Evolutionary conservation across 2,113 vertebrate genomes (phyloP), one percentile per base, ranked within the genome.

Genomic region (Sciurus niger): DNA sequence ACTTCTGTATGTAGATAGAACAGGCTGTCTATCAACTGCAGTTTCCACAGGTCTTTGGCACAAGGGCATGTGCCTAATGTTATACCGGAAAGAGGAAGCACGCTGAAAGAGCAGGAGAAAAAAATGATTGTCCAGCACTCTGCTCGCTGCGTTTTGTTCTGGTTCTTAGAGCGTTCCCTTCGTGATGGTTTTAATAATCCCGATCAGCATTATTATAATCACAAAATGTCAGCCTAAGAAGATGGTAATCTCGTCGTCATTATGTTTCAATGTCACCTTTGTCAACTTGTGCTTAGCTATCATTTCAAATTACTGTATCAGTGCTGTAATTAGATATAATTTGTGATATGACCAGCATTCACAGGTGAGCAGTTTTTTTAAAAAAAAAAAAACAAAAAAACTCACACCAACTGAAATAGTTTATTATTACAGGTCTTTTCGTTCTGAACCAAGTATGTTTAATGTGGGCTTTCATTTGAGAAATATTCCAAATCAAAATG

Each of bases 261-360:
- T 98, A 98, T 98, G 96, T 98, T 98, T 98, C 98, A 98, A 88
- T 98, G 98, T 98, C 98, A 98, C 98, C 98, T 98, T 98, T 98
- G 98, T 98, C 98, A 98, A 93, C 97, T 98, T 96, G 67, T 84
- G 87, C 97, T 97, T 98, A 98, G 97, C 91, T 98, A 88, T 98
- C 97, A 87, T 98, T 98, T 97, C 92, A 96, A 98, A 97, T 95
- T 40, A 96, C 40, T 70, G 73, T 98, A 98, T 98, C 97, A 95
- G 63, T 98, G 96, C 97, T 94, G 92, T 97, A 98, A 97, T 98
- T 97, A 96, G 96, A 84, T 98, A 58, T 84, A 95, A 96, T 97
- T 97, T 98, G 97, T 97, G 98, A 94, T 96, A 92, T 65, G 97
- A 96, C 96, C 98, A 96, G 92, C 97, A 74, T 97, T 98, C 98